Base-by-base conservation (phyloP, 2,113 vertebrate species). In the Dromas ardeola region DNA sequence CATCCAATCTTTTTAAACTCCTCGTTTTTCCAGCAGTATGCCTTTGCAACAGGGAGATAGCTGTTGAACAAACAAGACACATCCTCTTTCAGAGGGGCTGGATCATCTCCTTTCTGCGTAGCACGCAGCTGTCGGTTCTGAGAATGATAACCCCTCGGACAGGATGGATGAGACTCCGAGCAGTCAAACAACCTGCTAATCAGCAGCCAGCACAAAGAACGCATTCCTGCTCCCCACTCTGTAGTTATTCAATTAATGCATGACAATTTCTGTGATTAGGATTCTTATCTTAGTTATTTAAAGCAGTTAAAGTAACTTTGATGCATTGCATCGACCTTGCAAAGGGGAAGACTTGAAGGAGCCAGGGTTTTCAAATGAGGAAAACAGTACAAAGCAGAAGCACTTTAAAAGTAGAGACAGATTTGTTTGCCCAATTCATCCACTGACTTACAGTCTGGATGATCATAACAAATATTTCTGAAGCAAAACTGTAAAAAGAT, bases 201-300 rank as follows among this genome's bases (percentile, higher is more conserved):
- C 38, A 26, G 47, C 72, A 96, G 11, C 72, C 58, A 76, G 84
- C 45, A 95, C 70, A 62, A 88, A 80, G 47, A 96, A 70, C 53
- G 58, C 65, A 74, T 73, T 52, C 84, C 93, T 80, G 63, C 34
- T 49, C 53, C 47, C 58, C 58, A 27, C 91, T 70, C 49, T 7
- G 4, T 6, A 93, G 42, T 78, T 94, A 71, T 52, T 87, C 34
- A 87, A 90, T 77, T 74, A 94, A 92, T 66, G 36, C 22, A 62
- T 23, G 18, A 87, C 61, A 81, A 85, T 81, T 92, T 62, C 40
- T 71, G 76, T 92, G 86, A 78, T 61, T 93, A 80, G 55, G 40
- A 94, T 92, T 93, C 73, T 95, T 88, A 97, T 78, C 72, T 96
- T 80, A 45, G 78, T 87, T 90, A 87, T 92, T 95, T 89, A 84